Evolutionary conservation across 2,113 vertebrate genomes (phyloP), one percentile per base, ranked within the genome.

Genomic region (Ophiodon elongatus): DNA sequence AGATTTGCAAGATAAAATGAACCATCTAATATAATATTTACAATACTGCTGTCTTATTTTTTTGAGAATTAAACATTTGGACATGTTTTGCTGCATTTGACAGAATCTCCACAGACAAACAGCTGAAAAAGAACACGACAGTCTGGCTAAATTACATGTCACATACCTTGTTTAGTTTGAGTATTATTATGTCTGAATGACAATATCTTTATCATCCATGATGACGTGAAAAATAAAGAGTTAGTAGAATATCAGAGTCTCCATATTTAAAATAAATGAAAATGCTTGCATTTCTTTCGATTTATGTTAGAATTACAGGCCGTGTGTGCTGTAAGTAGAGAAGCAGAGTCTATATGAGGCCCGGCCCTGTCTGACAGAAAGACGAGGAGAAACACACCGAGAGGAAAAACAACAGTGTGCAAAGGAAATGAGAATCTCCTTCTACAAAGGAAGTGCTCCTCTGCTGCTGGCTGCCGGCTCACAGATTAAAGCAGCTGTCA

Each of bases 401-500:
- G 35, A 79, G 62, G 82, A 59, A 84, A 90, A 89, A 83, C 88
- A 88, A 87, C 64, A 29, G 79, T 37, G 65, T 72, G 79, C 72
- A 69, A 76, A 91, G 77, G 82, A 86, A 93, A 89, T 86, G 75
- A 89, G 73, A 85, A 86, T 89, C 59, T 74, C 54, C 39, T 70
- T 83, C 65, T 83, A 89, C 85, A 90, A 83, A 91, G 80, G 77
- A 79, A 88, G 78, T 74, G 79, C 47, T 87, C 86, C 68, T 68
- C 68, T 73, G 83, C 82, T 71, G 59, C 59, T 33, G 41, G 68
- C 76, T 80, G 82, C 69, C 27, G 79, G 70, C 75, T 75, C 73
- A 66, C 84, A 91, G 52, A 89, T 92, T 86, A 89, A 91, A 91
- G 90, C 82, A 77, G 82, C 88, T 94, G 90, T 90, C 92, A 90